Conservation (phyloP, 2,113 vertebrate species). For the Cygnus atratus region DNA sequence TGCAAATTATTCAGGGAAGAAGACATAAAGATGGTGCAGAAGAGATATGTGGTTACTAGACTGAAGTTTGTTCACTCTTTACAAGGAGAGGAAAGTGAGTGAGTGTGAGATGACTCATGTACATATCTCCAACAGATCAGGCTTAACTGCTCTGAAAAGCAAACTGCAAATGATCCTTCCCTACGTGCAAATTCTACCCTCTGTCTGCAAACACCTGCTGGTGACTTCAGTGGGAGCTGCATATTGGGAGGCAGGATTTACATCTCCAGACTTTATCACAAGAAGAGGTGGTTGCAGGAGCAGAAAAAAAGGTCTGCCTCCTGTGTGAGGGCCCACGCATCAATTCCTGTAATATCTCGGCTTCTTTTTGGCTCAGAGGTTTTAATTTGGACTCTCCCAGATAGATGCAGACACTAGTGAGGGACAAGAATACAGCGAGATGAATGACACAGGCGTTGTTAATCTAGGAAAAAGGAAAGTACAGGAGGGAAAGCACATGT, state of each 20-base stretch:
- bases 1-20: background rate
- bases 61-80: constrained; percentile 6
- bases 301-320: background rate
- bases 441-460: background rate
- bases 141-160: constrained; percentile 47
- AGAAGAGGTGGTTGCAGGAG: background rate
- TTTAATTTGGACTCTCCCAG: background rate
- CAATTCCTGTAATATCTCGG: background rate
- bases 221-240: constrained; percentile 36
- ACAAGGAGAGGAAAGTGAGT: constrained; percentile 2
- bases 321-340: background rate
- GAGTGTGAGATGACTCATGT: constrained; percentile 52
- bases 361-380: background rate
- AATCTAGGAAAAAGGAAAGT: background rate
- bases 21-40: background rate
- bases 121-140: constrained; percentile 45
- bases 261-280: background rate
- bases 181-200: constrained; percentile 53
- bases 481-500: background rate
- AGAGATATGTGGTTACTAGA: constrained; percentile 15
- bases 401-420: background rate
- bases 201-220: constrained; percentile 51
- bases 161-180: constrained; percentile 46
- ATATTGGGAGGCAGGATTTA: constrained; percentile 26
- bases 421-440: background rate